Base-by-base conservation (phyloP, 92 coral and sea anemone species). In the Parazoanthus atlanticus region DNA sequence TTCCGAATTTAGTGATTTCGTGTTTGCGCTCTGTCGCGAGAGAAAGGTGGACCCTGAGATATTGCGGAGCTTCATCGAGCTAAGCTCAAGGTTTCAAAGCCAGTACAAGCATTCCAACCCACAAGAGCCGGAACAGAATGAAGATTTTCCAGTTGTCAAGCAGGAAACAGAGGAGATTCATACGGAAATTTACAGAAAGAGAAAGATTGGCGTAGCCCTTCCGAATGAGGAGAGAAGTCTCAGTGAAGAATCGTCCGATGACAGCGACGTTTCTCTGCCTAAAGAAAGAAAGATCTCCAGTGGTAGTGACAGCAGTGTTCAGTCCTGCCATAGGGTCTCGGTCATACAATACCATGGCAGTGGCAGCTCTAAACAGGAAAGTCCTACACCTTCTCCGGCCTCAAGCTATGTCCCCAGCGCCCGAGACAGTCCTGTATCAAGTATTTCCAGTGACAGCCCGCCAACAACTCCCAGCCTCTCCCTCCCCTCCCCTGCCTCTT, bases 271-370 rank as follows among this genome's bases (percentile, higher is more conserved):
- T 17, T n/a, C 61, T 38, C 76, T 5, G 79, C 67, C 31, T 19
- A 84, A 84, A 72, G 78, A 84, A 32, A 47, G 87, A 7, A 84
- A 84, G 77, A 43, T 29, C 23, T 38, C 92, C n/a, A 70, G 71
- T 9, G 85, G 85, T 61, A 70, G 86, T 67, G 76, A 61, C 31
- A 86, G 65, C 29, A 76, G 41, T 30, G 86, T 81, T 32, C 32
- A 54, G 41, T 80, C 91, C 9, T 95, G 98, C 76, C 96, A 95
- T 26, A 89, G 96, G 5, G 98, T 95, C 76, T 92, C 98, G 1
- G 98, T 95, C 56, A 95, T 95, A 19, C 96, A 93, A 82, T 95
- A 90, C 29, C 94, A 92, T 70, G 92, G 94, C 69, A 93, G 96
- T 32, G 49, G 86, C 9, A n/a, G 23, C 43, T 23, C 79, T 34